phyloP scores from a whole-genome alignment of 1,140 invertebrate genomes.

The Ectropis grisescens region DNA sequence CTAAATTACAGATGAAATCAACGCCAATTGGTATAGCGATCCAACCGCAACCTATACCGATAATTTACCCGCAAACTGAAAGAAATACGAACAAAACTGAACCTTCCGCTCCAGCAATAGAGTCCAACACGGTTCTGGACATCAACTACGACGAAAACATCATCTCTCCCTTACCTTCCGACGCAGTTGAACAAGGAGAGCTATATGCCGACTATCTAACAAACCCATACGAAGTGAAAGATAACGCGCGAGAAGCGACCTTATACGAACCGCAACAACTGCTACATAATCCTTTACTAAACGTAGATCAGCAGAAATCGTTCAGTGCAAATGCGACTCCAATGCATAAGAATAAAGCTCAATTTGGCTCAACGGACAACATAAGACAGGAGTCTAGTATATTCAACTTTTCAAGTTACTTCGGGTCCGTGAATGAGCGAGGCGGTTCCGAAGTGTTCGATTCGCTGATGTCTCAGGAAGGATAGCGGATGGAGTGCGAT shows the following conservation, averaged over 20 bases:
- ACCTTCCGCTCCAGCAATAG: conserved; percentile 15
- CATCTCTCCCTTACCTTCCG: conserved; percentile 1
- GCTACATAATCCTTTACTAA: conserved; percentile 1
- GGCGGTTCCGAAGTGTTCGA: conserved; percentile 74
- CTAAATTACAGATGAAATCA: conserved; percentile 71
- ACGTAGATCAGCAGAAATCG: conserved; percentile 34
- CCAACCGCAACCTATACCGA: background rate
- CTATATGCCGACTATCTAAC: conserved; percentile 69
- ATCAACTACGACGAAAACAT: conserved; percentile 10
- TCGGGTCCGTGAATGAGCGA: conserved; percentile 65
- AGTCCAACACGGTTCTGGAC: conserved; percentile 11
- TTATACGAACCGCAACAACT: conserved; percentile 31
- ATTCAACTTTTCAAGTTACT: conserved; percentile 71
- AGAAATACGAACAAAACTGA: conserved; percentile 14
- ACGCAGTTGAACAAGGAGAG: conserved; percentile 44
- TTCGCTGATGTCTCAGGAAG: conserved; percentile 42
- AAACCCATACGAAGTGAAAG: conserved; percentile 62
- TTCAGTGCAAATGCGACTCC: conserved; percentile 57
- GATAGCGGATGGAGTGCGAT: conserved; percentile 41
- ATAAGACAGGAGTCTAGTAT: conserved; percentile 46
- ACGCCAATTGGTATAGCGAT: conserved; percentile 71
- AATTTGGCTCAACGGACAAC: conserved; percentile 62
- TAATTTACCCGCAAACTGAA: no score
- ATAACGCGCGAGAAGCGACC: conserved; percentile 31
- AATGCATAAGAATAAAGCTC: conserved; percentile 44